phyloP scores from a whole-genome alignment of 2,888 invertebrate genomes.

The Thecophora atra region DNA sequence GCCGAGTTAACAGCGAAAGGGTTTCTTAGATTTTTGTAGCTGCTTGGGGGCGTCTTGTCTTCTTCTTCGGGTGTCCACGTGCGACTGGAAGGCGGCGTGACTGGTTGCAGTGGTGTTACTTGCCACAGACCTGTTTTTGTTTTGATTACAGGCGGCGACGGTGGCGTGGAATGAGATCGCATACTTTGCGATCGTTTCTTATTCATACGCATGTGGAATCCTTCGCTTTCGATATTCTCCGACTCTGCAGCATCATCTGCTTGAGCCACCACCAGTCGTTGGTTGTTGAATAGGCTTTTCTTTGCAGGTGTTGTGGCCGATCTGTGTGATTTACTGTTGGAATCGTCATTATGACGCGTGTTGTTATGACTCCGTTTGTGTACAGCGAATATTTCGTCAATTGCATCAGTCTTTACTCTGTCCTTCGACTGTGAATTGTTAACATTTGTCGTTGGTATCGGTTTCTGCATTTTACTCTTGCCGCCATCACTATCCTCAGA shows the following conservation, averaged over 20 bases:
- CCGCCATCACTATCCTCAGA: slow-evolving; percentile 47
- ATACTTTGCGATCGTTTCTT: slow-evolving; percentile 43
- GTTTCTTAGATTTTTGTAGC: slow-evolving; percentile 55
- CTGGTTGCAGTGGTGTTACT: slow-evolving; percentile 56
- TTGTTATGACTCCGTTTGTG: slow-evolving; percentile 43
- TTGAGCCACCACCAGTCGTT: slow-evolving; percentile 43
- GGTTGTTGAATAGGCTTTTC: slow-evolving; percentile 42
- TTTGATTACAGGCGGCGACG: slow-evolving; percentile 63
- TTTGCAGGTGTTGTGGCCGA: slow-evolving; percentile 39
- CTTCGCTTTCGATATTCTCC: slow-evolving; percentile 39
- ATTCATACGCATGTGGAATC: slow-evolving; percentile 15
- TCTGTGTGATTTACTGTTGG: slow-evolving; percentile 24
- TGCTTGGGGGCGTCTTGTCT: slow-evolving; percentile 35
- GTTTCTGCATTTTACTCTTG: slow-evolving; percentile 41
- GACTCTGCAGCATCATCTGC: slow-evolving; percentile 41
- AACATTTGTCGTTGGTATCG: slow-evolving; percentile 29
- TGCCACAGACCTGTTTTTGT: slow-evolving; percentile 64
- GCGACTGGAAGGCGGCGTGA: neutral
- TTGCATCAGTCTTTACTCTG: slow-evolving; percentile 57
- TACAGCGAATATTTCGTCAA: slow-evolving; percentile 58
- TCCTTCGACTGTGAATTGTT: slow-evolving; percentile 43
- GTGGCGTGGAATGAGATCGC: slow-evolving; percentile 55
- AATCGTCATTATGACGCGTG: slow-evolving; percentile 37
- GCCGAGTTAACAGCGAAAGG: slow-evolving; percentile 55
- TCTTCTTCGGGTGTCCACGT: slow-evolving; percentile 19